A percentile compares a stretch with the other conserved stretches of the same genome.
These are phyloP conservation scores for Fundulus diaphanus DNA, from an alignment of 2,797 vertebrate species.

Conservation along the genomic window DNA sequence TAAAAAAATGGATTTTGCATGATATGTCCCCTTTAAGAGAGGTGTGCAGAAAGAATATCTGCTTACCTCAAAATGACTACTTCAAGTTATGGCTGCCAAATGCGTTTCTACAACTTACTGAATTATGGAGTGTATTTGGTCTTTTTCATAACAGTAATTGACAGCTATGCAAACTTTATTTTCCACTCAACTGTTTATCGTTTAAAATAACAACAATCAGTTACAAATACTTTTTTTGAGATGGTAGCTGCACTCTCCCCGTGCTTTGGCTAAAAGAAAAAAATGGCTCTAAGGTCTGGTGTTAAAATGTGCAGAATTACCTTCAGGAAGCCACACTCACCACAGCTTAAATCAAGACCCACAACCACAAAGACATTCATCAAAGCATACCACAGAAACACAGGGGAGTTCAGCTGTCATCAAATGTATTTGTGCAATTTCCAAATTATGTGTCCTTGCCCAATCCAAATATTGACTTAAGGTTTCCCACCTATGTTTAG, in stretches of 20 bases:
- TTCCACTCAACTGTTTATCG: too few relatives aligned
- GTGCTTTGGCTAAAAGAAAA: constrained; percentile 7
- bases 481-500: constrained; percentile 52
- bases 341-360: constrained; percentile 41
- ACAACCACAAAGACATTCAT: constrained; percentile 40
- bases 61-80: not conserved
- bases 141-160: not conserved
- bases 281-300: constrained; percentile 18
- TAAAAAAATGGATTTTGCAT: too few relatives aligned
- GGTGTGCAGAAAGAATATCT: not conserved
- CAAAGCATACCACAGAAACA: constrained; percentile 41
- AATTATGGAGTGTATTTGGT: not conserved
- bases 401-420: constrained; percentile 57
- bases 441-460: constrained; percentile 58
- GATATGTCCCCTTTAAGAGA: too few relatives aligned
- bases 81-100: not conserved
- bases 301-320: constrained; percentile 25
- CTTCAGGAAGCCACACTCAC: constrained; percentile 37
- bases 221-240: not conserved
- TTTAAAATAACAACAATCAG: not conserved
- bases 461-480: constrained; percentile 72
- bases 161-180: too few relatives aligned
- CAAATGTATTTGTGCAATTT: constrained; percentile 61
- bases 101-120: not conserved
- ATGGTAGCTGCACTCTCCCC: not conserved